These are phyloP conservation scores for Cotesia typhae DNA, from an alignment of 1,140 invertebrate genomes.

Conservation along the genomic window DNA sequence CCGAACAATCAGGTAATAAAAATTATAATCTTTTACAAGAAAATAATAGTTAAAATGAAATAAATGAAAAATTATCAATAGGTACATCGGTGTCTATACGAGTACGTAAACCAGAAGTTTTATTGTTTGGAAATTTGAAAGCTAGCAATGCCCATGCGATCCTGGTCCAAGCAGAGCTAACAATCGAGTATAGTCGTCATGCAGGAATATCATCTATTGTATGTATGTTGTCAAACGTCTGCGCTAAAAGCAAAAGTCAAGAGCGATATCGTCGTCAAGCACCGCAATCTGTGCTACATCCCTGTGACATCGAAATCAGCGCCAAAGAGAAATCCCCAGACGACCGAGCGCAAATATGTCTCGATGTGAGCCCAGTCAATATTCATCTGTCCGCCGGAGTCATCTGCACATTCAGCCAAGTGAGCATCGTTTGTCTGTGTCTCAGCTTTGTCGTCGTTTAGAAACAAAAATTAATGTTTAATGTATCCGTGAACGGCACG, in stretches of 20 bases:
- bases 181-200: constrained; percentile 77
- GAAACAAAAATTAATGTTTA: constrained; percentile 6
- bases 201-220: constrained; percentile 72
- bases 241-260: constrained; percentile 65
- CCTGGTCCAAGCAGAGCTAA: constrained; percentile 77
- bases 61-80: constrained; percentile 34
- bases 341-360: constrained; percentile 70
- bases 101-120: constrained; percentile 80
- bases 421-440: constrained; percentile 47
- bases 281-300: constrained; percentile 68
- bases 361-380: constrained; percentile 73
- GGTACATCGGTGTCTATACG: constrained; percentile 76
- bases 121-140: constrained; percentile 77
- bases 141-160: constrained; percentile 77
- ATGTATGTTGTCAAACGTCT: constrained; percentile 73
- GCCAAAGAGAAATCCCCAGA: constrained; percentile 71
- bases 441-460: constrained; percentile 29
- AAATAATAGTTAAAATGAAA: neutral
- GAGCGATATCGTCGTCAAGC: constrained; percentile 48
- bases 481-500: neutral
- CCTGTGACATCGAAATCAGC: constrained; percentile 78
- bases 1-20: constrained; percentile 23
- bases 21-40: constrained; percentile 32
- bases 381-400: constrained; percentile 79
- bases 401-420: constrained; percentile 73